Percentiles rank a stretch among this genome's conserved stretches.
Evolutionary conservation across 2,888 invertebrate genomes (phyloP).

Genomic region (Mayetiola destructor): DNA sequence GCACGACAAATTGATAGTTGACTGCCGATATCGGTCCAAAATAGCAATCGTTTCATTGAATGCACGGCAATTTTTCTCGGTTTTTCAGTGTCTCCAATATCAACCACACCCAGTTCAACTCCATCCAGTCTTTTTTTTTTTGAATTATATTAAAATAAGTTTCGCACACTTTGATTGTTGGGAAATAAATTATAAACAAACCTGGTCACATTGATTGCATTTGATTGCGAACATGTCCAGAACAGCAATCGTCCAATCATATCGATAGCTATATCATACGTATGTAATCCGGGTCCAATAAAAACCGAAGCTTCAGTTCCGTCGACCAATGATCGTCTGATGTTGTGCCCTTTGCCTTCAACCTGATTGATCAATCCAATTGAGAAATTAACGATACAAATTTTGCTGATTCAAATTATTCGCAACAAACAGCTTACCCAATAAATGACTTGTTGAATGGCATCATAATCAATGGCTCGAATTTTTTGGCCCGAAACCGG

Average conservation of each 20-base stretch:
- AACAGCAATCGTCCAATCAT: slow-evolving; percentile 69
- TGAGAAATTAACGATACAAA: no score
- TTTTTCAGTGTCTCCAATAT: slow-evolving; percentile 58
- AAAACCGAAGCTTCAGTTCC: slow-evolving; percentile 46
- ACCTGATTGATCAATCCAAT: no score
- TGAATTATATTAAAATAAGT: not conserved
- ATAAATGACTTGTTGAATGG: slow-evolving; percentile 51
- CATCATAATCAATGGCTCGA: slow-evolving; percentile 77
- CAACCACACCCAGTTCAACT: slow-evolving; percentile 47
- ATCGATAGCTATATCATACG: slow-evolving; percentile 76
- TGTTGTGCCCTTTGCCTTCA: slow-evolving; percentile 62
- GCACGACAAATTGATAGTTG: slow-evolving; percentile 56
- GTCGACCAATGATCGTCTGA: slow-evolving; percentile 52
- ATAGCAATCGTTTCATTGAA: slow-evolving; percentile 61
- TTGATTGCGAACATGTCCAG: slow-evolving; percentile 72
- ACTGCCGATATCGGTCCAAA: slow-evolving; percentile 65
- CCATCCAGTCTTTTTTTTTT: slow-evolving; percentile 27
- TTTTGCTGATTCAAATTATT: no score
- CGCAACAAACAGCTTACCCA: slow-evolving; percentile 48
- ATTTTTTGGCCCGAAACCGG: slow-evolving; percentile 68
- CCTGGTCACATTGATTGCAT: slow-evolving; percentile 79
- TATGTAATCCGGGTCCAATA: slow-evolving; percentile 46
- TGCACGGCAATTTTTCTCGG: slow-evolving; percentile 74
- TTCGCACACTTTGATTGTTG: not conserved
- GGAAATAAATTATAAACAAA: slow-evolving; percentile 27